Evolutionary conservation across 2,797 vertebrate genomes (phyloP), one percentile per base, ranked within the genome.

Genomic region (Neoniphon sammara): DNA sequence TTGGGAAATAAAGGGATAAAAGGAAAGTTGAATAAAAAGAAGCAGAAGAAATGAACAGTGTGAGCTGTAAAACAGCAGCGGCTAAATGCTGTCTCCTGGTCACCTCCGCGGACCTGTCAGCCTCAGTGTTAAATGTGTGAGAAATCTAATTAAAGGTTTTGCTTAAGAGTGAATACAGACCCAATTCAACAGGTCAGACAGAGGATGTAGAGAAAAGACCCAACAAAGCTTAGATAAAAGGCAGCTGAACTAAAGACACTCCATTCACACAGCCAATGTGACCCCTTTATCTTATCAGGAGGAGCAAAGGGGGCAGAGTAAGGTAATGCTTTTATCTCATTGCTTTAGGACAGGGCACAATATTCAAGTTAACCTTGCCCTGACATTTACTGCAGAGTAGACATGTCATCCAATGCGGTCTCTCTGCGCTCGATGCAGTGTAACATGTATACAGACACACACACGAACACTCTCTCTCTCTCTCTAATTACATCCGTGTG

Each of bases 221-320:
- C 8, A 39, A 75, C 65, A 73, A 62, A 78, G 81, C 68, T 60
- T 39, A 66, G 61, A 85, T 71, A 72, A 90, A 76, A 73, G 63
- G 44, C 73, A 58, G 47, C 67, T 55, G 62, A 81, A 74, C 69
- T 52, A 15, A 59, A 82, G 65, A 62, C 5, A 5, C 54, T 71
- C 67, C 71, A 34, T 79, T 85, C 68, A 80, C 73, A 77, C 70
- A 67, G 74, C 30, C 84, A 89, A 80, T 80, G 80, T 84, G 86
- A 86, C 80, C 84, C n/a, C 27, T 46, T 84, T 90, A 87, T 91
- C 86, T 88, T 81, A 88, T 87, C 81, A 57, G 42, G 3, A 49
- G 65, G 64, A 81, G 67, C 73, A 57, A 73, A 73, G 61, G 72
- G 65, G 57, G 82, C 46, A 83, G 62, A 63, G 21, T 25, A 54